These are phyloP conservation scores for Pterostichus madidus DNA, from an alignment of 2,888 invertebrate genomes.

Conservation along the genomic window DNA sequence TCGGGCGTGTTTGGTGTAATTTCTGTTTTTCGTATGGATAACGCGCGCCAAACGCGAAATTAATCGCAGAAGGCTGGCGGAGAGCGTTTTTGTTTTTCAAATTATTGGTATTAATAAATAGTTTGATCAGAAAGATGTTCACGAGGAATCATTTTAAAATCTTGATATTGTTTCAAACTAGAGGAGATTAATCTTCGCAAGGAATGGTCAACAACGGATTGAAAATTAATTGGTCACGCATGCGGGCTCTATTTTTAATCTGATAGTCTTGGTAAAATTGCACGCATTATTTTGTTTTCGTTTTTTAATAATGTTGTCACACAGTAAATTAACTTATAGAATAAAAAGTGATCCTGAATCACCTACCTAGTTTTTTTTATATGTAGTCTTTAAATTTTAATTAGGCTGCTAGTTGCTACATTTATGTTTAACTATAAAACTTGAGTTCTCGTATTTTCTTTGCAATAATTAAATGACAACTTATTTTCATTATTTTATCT, in stretches of 20 bases:
- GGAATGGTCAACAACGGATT: slow-evolving; percentile 27
- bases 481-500: no score
- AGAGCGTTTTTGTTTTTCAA: slow-evolving; percentile 29
- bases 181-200: slow-evolving; percentile 21
- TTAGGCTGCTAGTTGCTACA: not conserved
- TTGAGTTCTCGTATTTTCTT: no score
- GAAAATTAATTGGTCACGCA: slow-evolving; percentile 44
- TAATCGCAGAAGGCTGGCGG: slow-evolving; percentile 54
- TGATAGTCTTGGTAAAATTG: slow-evolving; percentile 1
- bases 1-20: slow-evolving; percentile 44
- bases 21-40: slow-evolving; percentile 53
- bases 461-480: no score
- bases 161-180: slow-evolving; percentile 33
- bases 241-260: not conserved
- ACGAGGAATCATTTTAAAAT: slow-evolving; percentile 33
- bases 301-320: slow-evolving; percentile 19
- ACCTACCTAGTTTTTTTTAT: not conserved
- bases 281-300: not conserved
- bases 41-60: slow-evolving; percentile 64
- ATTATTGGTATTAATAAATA: slow-evolving; percentile 56
- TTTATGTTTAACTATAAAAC: no score
- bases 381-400: not conserved
- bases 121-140: slow-evolving; percentile 44
- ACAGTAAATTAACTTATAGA: not conserved
- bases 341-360: not conserved